These are phyloP conservation scores for Barnardius zonarius DNA, from an alignment of 2,113 vertebrate species.

Conservation along the genomic window DNA sequence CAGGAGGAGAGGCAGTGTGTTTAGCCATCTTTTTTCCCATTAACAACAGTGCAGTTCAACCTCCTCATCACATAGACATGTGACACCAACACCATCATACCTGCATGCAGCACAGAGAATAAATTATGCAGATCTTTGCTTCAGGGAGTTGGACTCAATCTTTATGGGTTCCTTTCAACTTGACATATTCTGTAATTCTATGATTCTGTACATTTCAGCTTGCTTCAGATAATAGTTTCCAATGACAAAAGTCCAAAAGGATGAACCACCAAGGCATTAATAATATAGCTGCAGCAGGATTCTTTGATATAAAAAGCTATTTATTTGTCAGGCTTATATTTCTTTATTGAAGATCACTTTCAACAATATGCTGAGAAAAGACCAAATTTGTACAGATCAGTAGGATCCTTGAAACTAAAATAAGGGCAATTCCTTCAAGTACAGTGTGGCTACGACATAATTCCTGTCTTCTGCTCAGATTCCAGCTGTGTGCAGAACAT, in stretches of 20 bases:
- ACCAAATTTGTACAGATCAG: not conserved
- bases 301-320: not conserved
- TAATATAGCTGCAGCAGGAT: not conserved
- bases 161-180: not conserved
- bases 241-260: not conserved
- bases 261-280: not conserved
- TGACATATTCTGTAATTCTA: not conserved
- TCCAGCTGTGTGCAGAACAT: not conserved
- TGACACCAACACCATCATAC: not conserved
- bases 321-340: not conserved
- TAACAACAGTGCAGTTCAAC: not conserved
- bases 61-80: not conserved
- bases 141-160: not conserved
- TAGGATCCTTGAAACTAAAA: not conserved
- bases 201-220: not conserved
- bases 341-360: not conserved
- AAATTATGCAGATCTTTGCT: not conserved
- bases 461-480: not conserved
- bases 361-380: not conserved
- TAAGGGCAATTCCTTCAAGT: not conserved
- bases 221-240: not conserved
- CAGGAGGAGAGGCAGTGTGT: not conserved
- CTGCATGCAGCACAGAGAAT: not conserved
- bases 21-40: not conserved
- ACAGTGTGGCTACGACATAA: not conserved